Base-by-base conservation (phyloP, 1,140 invertebrate genomes). In the Drosophila pectinifera region DNA sequence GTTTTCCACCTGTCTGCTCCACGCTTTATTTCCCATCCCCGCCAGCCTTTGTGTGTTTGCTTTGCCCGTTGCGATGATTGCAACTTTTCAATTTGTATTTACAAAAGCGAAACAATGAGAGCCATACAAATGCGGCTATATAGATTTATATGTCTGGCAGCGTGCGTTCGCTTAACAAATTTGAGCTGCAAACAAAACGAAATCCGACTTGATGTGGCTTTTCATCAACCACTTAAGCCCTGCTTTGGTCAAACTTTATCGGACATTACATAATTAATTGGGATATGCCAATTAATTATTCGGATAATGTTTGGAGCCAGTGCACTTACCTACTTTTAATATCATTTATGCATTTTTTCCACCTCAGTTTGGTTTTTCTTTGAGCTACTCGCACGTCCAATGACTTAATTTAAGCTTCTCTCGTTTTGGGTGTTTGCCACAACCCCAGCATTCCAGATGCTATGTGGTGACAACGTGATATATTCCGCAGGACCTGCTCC, bases 71-170 rank as follows among this genome's bases (percentile, higher is more conserved):
- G 59, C 45, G 38, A 64, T 63, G 41, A 75, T 65, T 72, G 78
- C 75, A 88, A 82, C 59, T 78, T 74, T 86, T 81, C 68, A 70
- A 86, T 74, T 81, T 67, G 59, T 70, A 70, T 79, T 63, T 57
- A 77, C 51, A 62, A 62, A 55, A 24, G 78, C 63, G 53, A 58
- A 80, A 69, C 77, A 80, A 79, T 48, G 58, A 38, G n/a, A 39
- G 59, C 43, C 59, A 73, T 73, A 55, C 49, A 74, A 51, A 64
- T 73, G 36, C 28, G 31, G 26, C 8, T 16, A 38, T 24, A 43
- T 31, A 34, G 26, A n/a, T 41, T 39, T 20, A 22, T 48, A 34
- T 45, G 43, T 28, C 20, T 26, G 36, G 42, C 64, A 16, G 49
- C 64, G 13, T 16, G 24, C 11, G 26, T 49, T 31, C 22, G 43